Percentiles rank a stretch among this genome's conserved stretches.
Evolutionary conservation across 1,140 invertebrate species (phyloP).

Genomic region (Phocides pigmalion): DNA sequence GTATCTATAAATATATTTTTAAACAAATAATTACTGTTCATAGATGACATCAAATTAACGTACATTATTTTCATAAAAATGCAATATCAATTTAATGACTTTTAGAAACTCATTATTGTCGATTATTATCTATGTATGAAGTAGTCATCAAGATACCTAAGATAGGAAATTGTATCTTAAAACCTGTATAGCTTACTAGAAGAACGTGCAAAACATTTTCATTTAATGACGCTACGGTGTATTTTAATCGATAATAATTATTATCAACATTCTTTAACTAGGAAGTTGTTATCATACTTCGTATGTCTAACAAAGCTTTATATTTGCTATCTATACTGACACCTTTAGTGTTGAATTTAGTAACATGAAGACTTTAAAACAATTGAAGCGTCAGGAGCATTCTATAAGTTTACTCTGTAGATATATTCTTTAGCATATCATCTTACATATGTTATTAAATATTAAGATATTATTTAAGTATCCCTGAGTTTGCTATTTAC

Average conservation of each 20-base stretch:
- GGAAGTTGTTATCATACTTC: not conserved
- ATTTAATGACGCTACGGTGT: not conserved
- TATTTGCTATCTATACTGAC: too few relatives aligned
- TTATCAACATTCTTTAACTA: not conserved
- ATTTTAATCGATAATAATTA: not conserved
- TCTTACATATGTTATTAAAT: not conserved
- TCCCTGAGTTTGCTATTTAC: conserved; percentile 61
- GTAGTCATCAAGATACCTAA: not conserved
- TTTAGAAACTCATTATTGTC: too few relatives aligned
- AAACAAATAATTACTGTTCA: too few relatives aligned
- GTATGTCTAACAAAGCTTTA: too few relatives aligned
- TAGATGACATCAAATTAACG: too few relatives aligned
- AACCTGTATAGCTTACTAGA: not conserved
- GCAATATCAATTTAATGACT: too few relatives aligned
- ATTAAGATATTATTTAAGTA: conserved; percentile 33
- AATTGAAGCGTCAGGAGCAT: too few relatives aligned
- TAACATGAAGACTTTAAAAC: too few relatives aligned
- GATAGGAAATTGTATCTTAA: not conserved
- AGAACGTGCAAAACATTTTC: not conserved
- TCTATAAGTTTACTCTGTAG: too few relatives aligned
- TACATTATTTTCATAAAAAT: too few relatives aligned
- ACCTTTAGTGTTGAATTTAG: too few relatives aligned
- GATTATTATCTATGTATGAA: not conserved
- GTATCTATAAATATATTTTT: too few relatives aligned
- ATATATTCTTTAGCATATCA: not conserved